Percentiles rank a stretch among this genome's conserved stretches.
phyloP scores from a whole-genome alignment of 2,113 vertebrate genomes.

The Malaclemys terrapin region DNA sequence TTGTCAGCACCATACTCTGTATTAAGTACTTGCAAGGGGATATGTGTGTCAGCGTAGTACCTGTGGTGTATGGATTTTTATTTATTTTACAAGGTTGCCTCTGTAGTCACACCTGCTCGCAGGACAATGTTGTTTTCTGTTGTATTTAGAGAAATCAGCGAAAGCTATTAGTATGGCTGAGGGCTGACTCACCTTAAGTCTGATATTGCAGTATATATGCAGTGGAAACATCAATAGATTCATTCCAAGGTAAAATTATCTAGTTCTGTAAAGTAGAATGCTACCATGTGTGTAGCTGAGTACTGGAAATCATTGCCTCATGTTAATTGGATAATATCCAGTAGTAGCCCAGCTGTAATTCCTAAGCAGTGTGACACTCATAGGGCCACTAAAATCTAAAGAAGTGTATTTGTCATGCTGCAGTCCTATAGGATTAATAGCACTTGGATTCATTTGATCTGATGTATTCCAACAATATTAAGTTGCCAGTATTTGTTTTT shows the following conservation, averaged over 20 bases:
- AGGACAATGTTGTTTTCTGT: background rate
- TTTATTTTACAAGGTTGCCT: background rate
- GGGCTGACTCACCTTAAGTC: background rate
- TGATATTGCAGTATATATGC: background rate
- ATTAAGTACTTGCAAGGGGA: background rate
- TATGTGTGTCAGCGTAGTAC: background rate
- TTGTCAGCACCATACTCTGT: background rate
- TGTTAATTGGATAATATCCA: conserved; percentile 18
- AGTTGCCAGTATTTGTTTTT: conserved; percentile 30
- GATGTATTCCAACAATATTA: conserved; percentile 24
- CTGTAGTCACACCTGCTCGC: background rate
- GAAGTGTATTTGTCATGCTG: conserved; percentile 54
- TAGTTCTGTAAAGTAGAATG: conserved; percentile 3
- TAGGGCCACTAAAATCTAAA: background rate
- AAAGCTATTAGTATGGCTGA: conserved; percentile 15
- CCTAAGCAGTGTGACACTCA: conserved; percentile 40
- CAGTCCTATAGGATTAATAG: conserved; percentile 27
- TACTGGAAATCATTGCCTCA: conserved; percentile 46
- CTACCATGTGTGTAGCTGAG: background rate
- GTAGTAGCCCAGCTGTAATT: conserved; percentile 18
- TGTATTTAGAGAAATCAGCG: conserved; percentile 42
- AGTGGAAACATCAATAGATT: conserved; percentile 43
- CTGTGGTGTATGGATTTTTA: background rate
- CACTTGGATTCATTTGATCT: conserved; percentile 31
- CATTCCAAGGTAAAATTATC: conserved; percentile 52